These are phyloP conservation scores for Erpetoichthys calabaricus DNA, from an alignment of 2,797 vertebrate genomes.

Conservation along the genomic window DNA sequence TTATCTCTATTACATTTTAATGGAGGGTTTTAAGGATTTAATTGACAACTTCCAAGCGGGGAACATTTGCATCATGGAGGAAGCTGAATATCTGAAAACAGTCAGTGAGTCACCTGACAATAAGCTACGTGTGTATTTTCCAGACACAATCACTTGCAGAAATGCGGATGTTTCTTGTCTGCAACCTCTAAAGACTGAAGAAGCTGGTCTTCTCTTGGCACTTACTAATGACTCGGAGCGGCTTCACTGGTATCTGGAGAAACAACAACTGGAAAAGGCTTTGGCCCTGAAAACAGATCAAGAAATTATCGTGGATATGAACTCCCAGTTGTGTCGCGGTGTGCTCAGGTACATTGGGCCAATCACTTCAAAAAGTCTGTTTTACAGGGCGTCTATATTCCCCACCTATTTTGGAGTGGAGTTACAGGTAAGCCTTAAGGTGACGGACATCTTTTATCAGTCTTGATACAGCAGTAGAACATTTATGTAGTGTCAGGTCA, in stretches of 20 bases:
- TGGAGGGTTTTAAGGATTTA: slow-evolving; percentile 7
- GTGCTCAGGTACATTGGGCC: slow-evolving; percentile 47
- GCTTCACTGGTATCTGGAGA: slow-evolving; percentile 32
- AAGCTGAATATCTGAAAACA: slow-evolving; percentile 5
- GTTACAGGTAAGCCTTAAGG: slow-evolving; percentile 44
- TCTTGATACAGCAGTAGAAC: neutral
- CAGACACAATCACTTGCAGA: fast-evolving
- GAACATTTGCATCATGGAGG: slow-evolving; percentile 30
- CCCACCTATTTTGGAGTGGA: slow-evolving; percentile 57
- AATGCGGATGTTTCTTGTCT: slow-evolving; percentile 5
- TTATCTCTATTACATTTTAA: slow-evolving; percentile 49
- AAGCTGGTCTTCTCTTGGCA: slow-evolving; percentile 39
- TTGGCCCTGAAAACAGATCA: slow-evolving; percentile 18
- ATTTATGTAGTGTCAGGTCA: neutral
- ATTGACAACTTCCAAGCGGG: slow-evolving; percentile 19
- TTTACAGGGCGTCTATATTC: neutral
- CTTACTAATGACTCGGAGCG: slow-evolving; percentile 28
- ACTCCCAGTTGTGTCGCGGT: slow-evolving; percentile 29
- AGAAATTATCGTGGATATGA: slow-evolving; percentile 35
- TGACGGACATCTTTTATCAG: fast-evolving
- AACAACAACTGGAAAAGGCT: slow-evolving; percentile 28
- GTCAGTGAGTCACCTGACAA: fast-evolving
- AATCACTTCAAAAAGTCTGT: neutral
- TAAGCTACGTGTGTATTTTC: slow-evolving; percentile 17
- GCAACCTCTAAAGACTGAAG: slow-evolving; percentile 15